Evolutionary conservation across 2,888 invertebrate species (phyloP).

Genomic region (Scaptomyza flava): DNA sequence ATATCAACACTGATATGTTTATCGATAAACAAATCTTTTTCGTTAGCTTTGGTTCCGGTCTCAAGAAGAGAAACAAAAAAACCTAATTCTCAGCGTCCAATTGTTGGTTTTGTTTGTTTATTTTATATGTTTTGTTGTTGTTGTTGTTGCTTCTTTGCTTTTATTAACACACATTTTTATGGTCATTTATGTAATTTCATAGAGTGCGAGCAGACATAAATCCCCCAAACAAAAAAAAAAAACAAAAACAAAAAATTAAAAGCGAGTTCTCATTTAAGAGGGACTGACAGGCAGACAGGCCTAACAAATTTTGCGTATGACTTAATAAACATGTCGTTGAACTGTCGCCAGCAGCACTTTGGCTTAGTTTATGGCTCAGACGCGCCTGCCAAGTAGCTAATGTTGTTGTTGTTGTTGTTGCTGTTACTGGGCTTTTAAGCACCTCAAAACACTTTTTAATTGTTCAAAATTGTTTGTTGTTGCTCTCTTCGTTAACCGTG

Average conservation of each 20-base stretch:
- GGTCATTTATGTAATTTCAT: conserved; percentile 75
- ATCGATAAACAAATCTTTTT: not conserved
- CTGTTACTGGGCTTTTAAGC: conserved; percentile 59
- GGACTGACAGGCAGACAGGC: conserved; percentile 18
- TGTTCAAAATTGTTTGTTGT: conserved; percentile 53
- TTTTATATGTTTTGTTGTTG: not conserved
- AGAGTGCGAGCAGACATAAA: conserved; percentile 67
- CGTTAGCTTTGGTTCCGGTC: conserved; percentile 15
- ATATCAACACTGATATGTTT: not conserved
- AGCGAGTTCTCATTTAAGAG: conserved; percentile 58
- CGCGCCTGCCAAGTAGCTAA: conserved; percentile 47
- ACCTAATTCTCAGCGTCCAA: conserved; percentile 51
- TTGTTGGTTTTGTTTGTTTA: not conserved
- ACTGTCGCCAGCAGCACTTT: conserved; percentile 69
- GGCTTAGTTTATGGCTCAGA: conserved; percentile 62
- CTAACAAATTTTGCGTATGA: conserved; percentile 67
- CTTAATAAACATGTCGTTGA: conserved; percentile 80
- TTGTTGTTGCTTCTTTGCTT: conserved; percentile 13
- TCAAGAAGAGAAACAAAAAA: conserved; percentile 12
- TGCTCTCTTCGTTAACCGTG: conserved; percentile 38
- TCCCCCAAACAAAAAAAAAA: conserved; percentile 19
- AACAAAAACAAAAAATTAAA: conserved; percentile 10
- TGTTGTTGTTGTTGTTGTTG: conserved; percentile 25
- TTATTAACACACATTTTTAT: conserved; percentile 73
- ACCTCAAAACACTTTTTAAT: conserved; percentile 76